Base-by-base conservation (phyloP, 1,140 invertebrate genomes). In the Saccostrea echinata region DNA sequence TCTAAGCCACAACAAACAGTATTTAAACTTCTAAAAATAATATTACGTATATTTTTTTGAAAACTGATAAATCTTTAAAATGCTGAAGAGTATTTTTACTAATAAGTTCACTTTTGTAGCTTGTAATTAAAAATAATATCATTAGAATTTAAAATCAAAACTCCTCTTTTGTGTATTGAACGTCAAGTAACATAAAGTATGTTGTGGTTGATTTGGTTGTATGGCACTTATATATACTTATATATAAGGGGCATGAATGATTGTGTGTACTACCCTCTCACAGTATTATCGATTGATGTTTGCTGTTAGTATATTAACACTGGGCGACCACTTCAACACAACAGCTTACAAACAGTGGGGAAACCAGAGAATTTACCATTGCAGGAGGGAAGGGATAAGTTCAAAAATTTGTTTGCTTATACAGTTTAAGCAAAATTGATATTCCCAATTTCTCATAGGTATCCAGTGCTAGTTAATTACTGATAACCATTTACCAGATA, bases 271-370 rank as follows among this genome's bases (percentile, higher is more conserved):
- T 71, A 30, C 68, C 68, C 68, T 71, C 27, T 71, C 68, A 71
- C 68, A 71, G 24, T 71, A 71, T 71, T 13, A 27, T 71, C 9
- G 57, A 21, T 61, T 71, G 68, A 71, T 71, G 68, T 71, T 71
- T 71, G 68, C 68, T 71, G 68, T 71, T 71, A 71, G 68, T 71
- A 71, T 71, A 71, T 71, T 71, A 71, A 71, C 68, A 71, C 68
- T 71, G 68, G 68, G 68, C 68, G 30, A 71, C 68, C 68, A 71
- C 24, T 71, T 33, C 30, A 27, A 27, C n/a, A 71, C 24, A 27
- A 71, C 68, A 30, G 13, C 30, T 71, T 12, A 33, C 16, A 57
- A 57, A 21, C n/a, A 61, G n/a, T 21, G n/a, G 55, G n/a, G 16
- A n/a, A n/a, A 57, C 43, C 9, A 43, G 43, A 43, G 43, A 43